Evolutionary conservation across 2,113 vertebrate species (phyloP).

Genomic region (Odontophorus gujanensis): DNA sequence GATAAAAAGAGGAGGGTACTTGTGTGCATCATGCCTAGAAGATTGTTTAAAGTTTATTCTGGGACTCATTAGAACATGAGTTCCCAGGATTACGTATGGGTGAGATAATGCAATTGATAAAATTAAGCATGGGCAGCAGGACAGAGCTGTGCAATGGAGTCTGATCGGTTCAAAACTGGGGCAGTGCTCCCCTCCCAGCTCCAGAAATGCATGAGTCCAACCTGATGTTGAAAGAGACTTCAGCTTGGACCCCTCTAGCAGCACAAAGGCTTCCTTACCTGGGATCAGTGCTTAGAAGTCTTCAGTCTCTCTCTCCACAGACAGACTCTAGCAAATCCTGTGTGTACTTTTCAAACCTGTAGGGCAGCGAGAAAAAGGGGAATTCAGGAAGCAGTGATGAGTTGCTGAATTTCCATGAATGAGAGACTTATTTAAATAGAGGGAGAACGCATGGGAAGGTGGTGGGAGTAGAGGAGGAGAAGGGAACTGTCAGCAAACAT

Average conservation of each 20-base stretch:
- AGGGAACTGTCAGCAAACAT: conserved; percentile 10
- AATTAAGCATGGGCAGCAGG: not conserved
- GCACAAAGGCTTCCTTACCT: not conserved
- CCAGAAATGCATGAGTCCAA: fast-evolving
- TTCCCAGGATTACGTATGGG: not conserved
- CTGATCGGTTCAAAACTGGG: not conserved
- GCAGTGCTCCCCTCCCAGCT: not conserved
- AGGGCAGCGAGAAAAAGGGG: not conserved
- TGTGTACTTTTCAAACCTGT: not conserved
- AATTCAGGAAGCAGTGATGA: not conserved
- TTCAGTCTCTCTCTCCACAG: not conserved
- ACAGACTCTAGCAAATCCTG: not conserved
- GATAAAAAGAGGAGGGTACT: not conserved
- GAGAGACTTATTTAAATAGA: not conserved
- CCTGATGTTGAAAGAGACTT: not conserved
- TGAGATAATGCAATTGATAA: not conserved
- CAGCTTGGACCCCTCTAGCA: not conserved
- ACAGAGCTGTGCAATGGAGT: not conserved
- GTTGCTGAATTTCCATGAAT: not conserved
- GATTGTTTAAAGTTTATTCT: not conserved
- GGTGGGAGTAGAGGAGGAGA: conserved; percentile 29
- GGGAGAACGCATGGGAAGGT: not conserved
- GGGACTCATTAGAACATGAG: not conserved
- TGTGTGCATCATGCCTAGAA: not conserved
- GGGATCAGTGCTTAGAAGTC: not conserved